Evolutionary conservation across 2,113 vertebrate genomes (phyloP).

Genomic region (Rhea pennata): DNA sequence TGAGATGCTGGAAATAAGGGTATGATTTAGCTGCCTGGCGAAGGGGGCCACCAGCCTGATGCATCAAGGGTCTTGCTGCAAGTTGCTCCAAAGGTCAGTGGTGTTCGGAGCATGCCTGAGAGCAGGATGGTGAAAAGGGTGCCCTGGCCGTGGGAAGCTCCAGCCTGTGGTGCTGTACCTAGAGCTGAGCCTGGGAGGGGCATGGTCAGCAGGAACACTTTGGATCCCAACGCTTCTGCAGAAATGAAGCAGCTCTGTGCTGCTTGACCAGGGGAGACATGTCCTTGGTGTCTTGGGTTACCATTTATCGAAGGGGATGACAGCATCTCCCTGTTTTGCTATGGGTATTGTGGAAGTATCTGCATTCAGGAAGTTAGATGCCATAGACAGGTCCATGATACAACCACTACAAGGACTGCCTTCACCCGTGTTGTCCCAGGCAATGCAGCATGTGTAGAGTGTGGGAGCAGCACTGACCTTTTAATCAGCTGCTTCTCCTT

Average conservation of each 20-base stretch:
- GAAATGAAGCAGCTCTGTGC: not conserved
- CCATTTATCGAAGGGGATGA: not conserved
- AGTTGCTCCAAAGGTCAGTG: not conserved
- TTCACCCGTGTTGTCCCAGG: not conserved
- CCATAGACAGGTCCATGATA: not conserved
- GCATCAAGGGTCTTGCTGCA: not conserved
- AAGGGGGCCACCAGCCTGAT: not conserved
- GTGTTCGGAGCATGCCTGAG: not conserved
- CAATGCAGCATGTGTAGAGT: accelerated
- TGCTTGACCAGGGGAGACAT: not conserved
- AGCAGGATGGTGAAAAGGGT: not conserved
- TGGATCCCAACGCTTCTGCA: not conserved
- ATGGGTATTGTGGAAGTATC: not conserved
- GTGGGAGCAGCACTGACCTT: constrained; percentile 39
- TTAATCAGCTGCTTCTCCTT: constrained; percentile 22
- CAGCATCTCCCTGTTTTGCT: not conserved
- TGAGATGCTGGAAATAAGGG: not conserved
- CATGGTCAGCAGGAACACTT: too few relatives aligned
- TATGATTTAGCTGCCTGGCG: not conserved
- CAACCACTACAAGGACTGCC: accelerated
- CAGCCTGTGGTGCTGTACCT: not conserved
- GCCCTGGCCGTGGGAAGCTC: not conserved
- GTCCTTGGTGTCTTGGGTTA: not conserved
- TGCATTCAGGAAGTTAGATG: not conserved
- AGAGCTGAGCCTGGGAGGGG: not conserved